Evolutionary conservation across 2,797 vertebrate species (phyloP), one percentile per base, ranked within the genome.

Genomic region (Rhinatrema bivittatum): DNA sequence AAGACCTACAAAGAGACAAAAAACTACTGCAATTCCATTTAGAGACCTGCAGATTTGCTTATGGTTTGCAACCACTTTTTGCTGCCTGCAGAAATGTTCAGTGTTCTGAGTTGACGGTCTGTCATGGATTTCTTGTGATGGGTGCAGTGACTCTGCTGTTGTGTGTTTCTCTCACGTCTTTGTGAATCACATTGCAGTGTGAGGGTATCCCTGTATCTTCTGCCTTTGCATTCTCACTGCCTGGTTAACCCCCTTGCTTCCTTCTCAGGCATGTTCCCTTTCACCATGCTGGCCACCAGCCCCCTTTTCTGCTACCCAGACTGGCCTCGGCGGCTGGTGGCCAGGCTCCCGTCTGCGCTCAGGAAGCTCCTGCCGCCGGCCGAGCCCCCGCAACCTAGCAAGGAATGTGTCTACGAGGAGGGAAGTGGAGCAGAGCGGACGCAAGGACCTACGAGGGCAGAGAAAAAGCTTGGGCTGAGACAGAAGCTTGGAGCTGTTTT

Each of bases 201-300:
- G n/a, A 11, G 8, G 25, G 6, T 24, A 25, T n/a, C 5, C 24
- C 12, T 25, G 6, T n/a, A 24, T 8, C 14, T 7, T 7, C 3
- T 5, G 3, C 20, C 10, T 24, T 9, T 12, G 34, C 16, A 20
- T 9, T 7, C 12, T 7, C 13, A 10, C 9, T 5, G 8, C 13
- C 3, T 9, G 10, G 7, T 6, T 5, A 15, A 17, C 13, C 6
- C 13, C 18, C 26, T 7, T 32, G 8, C 25, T 30, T 14, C 19
- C 14, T 38, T 23, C 22, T 7, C 74, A 94, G 92, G 94, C 6
- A 95, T 98, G 94, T 96, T 97, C 61, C 24, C 94, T 19, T 97
- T 94, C 31, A 82, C 92, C 12, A 98, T 98, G 94, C 34, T 97
- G 70, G 86, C 85, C 49, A 93, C 86, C 46, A 91, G 74, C 20